A percentile compares a stretch with the other conserved stretches of the same genome.
Conservation (phyloP, 1,140 invertebrate species). For the Hylaeus anthracinus region DNA sequence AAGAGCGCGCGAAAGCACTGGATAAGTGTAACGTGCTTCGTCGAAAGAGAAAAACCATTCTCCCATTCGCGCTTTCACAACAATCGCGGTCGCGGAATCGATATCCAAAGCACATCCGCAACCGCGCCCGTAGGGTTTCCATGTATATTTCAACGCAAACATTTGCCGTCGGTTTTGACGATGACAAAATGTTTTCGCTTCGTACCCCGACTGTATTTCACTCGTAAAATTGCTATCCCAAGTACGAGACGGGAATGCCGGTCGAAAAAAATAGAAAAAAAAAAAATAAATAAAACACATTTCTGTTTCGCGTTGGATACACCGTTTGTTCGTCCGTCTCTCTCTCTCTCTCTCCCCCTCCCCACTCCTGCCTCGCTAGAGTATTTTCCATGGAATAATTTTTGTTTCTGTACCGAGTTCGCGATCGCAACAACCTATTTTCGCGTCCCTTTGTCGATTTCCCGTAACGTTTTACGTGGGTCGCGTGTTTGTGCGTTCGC, state of each 20-base stretch:
- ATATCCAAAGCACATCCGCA: slow-evolving; percentile 32
- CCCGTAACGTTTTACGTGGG: no score
- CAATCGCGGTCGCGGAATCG: background rate
- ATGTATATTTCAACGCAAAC: slow-evolving; percentile 15
- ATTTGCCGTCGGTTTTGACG: slow-evolving; percentile 27
- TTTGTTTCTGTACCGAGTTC: background rate
- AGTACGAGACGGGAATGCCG: slow-evolving; percentile 10
- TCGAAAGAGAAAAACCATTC: background rate
- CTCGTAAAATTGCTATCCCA: slow-evolving; percentile 31
- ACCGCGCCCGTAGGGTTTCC: slow-evolving; percentile 1
- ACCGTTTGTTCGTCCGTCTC: background rate
- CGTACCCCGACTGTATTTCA: background rate
- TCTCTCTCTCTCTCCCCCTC: no score
- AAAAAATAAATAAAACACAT: slow-evolving; percentile 27
- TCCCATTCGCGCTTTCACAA: background rate
- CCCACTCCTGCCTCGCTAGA: no score
- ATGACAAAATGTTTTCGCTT: slow-evolving; percentile 25
- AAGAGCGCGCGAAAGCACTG: background rate
- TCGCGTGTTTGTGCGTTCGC: no score
- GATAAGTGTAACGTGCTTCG: background rate
- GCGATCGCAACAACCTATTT: no score
- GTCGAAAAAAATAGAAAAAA: no score
- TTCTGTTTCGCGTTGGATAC: slow-evolving; percentile 24
- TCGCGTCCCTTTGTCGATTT: no score
- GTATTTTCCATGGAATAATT: background rate